phyloP scores from a whole-genome alignment of 2,113 vertebrate genomes.

The Pipra filicauda region DNA sequence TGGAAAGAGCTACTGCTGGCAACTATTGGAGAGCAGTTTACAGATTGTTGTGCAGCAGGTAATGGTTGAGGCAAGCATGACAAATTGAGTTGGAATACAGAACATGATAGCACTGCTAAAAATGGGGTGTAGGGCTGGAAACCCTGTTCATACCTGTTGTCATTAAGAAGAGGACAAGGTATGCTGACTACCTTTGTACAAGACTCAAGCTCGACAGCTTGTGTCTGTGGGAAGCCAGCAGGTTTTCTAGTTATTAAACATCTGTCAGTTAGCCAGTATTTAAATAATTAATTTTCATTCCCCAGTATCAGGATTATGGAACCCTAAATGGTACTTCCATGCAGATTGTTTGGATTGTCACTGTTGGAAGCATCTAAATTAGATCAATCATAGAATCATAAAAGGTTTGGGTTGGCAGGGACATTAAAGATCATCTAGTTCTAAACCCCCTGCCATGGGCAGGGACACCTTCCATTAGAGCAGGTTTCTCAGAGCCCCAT shows the following conservation, averaged over 20 bases:
- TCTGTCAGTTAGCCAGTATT: background rate
- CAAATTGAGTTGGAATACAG: background rate
- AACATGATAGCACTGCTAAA: background rate
- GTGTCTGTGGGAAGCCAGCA: background rate
- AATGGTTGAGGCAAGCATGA: background rate
- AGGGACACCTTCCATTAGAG: background rate
- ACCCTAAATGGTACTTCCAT: background rate
- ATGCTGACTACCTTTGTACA: background rate
- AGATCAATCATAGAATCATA: background rate
- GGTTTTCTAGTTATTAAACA: background rate
- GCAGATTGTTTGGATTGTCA: background rate
- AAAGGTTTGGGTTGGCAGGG: background rate
- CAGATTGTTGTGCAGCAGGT: conserved; percentile 88
- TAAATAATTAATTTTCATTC: background rate
- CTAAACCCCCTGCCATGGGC: background rate
- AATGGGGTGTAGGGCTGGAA: background rate
- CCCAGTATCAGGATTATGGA: background rate
- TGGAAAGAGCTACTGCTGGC: conserved; percentile 97
- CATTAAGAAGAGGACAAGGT: background rate
- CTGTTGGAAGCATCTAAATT: background rate
- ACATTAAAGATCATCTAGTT: background rate
- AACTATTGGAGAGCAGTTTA: conserved; percentile 94
- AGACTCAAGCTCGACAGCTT: background rate
- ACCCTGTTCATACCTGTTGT: background rate
- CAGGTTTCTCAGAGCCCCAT: background rate